phyloP scores from a whole-genome alignment of 2,888 invertebrate species.

The Loripinus fragilis region DNA sequence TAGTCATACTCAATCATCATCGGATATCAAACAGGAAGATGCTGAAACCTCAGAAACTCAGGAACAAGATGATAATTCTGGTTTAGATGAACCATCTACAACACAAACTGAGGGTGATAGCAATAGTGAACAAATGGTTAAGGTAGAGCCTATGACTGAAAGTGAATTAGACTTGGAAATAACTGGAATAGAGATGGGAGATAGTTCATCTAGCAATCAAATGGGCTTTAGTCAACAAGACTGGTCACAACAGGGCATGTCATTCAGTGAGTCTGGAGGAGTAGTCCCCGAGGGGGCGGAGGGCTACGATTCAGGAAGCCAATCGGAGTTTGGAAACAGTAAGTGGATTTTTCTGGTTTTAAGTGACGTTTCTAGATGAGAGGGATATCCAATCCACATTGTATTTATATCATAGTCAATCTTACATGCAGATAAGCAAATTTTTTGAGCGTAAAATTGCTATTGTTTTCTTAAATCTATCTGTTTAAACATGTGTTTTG shows the following conservation, averaged over 20 bases:
- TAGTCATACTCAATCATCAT: background rate
- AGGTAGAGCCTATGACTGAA: slow-evolving; percentile 2
- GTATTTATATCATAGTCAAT: too few relatives aligned
- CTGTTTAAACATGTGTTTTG: too few relatives aligned
- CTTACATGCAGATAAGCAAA: too few relatives aligned
- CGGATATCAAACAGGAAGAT: slow-evolving; percentile 1
- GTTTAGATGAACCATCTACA: background rate
- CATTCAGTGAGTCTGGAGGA: background rate
- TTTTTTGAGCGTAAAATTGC: too few relatives aligned
- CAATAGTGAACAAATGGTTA: background rate
- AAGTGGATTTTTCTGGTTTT: background rate
- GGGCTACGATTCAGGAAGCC: slow-evolving; percentile 10
- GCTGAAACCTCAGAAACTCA: background rate
- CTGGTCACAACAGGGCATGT: background rate
- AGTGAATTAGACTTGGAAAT: slow-evolving; percentile 14
- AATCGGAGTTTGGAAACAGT: slow-evolving; percentile 8
- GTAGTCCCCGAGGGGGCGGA: background rate
- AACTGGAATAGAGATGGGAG: slow-evolving; percentile 14
- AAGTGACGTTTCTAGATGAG: too few relatives aligned
- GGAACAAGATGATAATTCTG: background rate
- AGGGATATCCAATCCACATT: too few relatives aligned
- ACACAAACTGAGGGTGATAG: background rate
- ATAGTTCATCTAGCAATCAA: background rate
- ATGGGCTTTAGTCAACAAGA: slow-evolving; percentile 9
- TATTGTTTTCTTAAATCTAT: too few relatives aligned